Conservation (phyloP, 2,113 vertebrate genomes). For the Catharus bicknelli region DNA sequence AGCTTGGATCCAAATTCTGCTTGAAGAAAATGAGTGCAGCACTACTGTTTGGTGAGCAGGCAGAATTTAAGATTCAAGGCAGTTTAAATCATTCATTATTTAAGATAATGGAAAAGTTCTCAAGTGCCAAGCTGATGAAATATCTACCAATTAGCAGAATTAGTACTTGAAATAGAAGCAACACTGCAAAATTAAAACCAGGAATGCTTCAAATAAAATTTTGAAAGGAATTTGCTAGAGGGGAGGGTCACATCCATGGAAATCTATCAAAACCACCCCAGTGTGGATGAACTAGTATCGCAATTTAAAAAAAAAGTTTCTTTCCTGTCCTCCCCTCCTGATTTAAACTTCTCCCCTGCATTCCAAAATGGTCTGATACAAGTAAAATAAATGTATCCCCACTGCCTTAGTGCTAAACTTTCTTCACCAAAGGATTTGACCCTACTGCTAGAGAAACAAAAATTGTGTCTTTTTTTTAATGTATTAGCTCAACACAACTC, state of each 20-base stretch:
- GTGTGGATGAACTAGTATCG: neutral
- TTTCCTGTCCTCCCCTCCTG: neutral
- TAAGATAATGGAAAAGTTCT: conserved; percentile 66
- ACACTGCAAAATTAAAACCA: conserved; percentile 21
- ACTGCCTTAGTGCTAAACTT: neutral
- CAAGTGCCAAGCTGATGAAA: conserved; percentile 64
- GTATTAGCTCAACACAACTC: neutral
- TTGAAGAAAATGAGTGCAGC: conserved; percentile 1
- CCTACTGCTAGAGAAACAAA: neutral
- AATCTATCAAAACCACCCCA: neutral
- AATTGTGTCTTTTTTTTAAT: neutral
- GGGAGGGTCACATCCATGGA: neutral
- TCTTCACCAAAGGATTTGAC: neutral
- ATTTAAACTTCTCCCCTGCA: neutral
- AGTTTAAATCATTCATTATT: conserved; percentile 66
- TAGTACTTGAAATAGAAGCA: conserved; percentile 55
- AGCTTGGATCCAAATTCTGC: conserved; percentile 27
- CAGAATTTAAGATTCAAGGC: conserved; percentile 55
- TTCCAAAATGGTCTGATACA: neutral
- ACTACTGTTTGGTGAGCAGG: conserved; percentile 27
- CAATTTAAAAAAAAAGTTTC: neutral
- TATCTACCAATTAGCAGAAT: conserved; percentile 65
- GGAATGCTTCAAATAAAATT: conserved; percentile 7
- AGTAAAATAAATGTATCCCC: neutral
- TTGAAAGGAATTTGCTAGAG: neutral